Base-by-base conservation (phyloP, 2,797 vertebrate genomes). In the Catostomus latipinnis region DNA sequence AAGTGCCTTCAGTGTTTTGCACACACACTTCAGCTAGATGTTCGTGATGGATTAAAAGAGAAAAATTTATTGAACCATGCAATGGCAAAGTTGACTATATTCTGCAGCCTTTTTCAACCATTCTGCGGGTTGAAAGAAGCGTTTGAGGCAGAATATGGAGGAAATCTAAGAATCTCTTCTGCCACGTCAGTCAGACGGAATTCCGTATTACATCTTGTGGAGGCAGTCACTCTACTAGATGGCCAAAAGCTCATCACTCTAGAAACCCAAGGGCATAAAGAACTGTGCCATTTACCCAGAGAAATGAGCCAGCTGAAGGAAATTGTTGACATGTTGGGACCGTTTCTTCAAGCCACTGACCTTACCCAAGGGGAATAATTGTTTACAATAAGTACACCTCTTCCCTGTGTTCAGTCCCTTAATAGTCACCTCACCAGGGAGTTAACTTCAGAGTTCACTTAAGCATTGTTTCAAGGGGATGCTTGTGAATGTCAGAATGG, bases 1-100 rank as follows among this genome's bases (percentile, higher is more conserved):
- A 46, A 82, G 22, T 13, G 0, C 6, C 16, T 81, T 11, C 81
- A 81, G 71, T 70, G 74, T 49, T 82, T 82, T 83, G 69, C 78
- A 5, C 65, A 71, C 76, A 71, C 73, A n/a, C 46, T 80, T n/a
- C 81, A 81, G 18, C 46, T 84, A 43, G 54, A 82, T 22, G 50
- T 82, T 13, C 8, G 12, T 49, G 66, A 80, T 74, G 75, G 75
- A 81, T 53, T 76, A 5, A 82, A 76, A 43, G 71, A 80, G 12
- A 81, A 67, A 14, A 63, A 82, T 48, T 6, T 0, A 58, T 12
- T 71, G 43, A 71, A 83, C 18, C 57, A 62, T 57, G 65, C 67
- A 49, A 62, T 67, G 65, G 71, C 22, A 71, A 74, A 72, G 9
- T 56, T 74, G 9, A 72, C 67, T 6, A 66, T 69, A 58, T 73